These are phyloP conservation scores for Darevskia mixta DNA, from an alignment of 2,797 vertebrate species.

Conservation along the genomic window DNA sequence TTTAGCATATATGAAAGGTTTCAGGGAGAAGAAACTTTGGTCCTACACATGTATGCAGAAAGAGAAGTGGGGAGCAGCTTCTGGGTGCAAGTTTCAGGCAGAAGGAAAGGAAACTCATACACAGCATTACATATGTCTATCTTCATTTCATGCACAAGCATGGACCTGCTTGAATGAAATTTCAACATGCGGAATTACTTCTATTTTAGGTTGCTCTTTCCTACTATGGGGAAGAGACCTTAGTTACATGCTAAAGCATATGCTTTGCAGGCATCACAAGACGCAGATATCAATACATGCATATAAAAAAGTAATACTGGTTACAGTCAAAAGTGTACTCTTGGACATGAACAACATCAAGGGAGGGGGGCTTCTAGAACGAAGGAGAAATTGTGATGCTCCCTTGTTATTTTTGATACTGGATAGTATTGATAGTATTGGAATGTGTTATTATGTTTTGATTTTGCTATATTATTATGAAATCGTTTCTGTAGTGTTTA, in stretches of 20 bases:
- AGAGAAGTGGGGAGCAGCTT: background rate
- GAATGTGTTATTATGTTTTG: no score
- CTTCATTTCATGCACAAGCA: background rate
- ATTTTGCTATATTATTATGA: no score
- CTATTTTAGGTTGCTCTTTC: background rate
- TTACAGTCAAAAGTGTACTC: background rate
- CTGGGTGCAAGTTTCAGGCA: background rate
- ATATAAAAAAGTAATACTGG: background rate
- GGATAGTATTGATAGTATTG: no score
- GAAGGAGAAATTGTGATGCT: no score
- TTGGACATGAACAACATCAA: background rate
- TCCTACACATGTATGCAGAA: background rate
- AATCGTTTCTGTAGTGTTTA: no score
- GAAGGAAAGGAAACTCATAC: background rate
- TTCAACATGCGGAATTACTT: background rate
- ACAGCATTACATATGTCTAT: background rate
- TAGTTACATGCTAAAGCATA: background rate
- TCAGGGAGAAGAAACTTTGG: background rate
- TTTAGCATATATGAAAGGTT: background rate
- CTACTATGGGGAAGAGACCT: background rate
- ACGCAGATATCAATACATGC: no score
- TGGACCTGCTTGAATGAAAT: background rate
- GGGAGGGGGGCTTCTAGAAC: no score
- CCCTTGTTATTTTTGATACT: no score
- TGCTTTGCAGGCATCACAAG: background rate